Base-by-base conservation (phyloP, 2,888 invertebrate species). In the Hipparchia sbordonii region DNA sequence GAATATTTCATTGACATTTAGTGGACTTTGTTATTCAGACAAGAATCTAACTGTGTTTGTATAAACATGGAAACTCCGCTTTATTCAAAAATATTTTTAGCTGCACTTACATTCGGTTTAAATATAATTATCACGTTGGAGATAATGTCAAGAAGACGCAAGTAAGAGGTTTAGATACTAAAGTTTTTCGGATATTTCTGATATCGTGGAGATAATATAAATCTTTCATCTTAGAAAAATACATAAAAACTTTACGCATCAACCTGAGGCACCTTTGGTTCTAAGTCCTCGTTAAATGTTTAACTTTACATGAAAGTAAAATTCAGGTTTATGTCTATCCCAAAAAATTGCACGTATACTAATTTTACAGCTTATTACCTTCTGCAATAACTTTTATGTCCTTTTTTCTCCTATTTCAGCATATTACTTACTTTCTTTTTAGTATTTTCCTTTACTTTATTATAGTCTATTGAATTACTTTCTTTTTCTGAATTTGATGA, bases 261-360 rank as follows among this genome's bases (percentile, higher is more conserved):
- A 39, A 59, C 59, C 23, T 23, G 23, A 23, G 23, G 23, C 23
- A 23, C 23, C 33, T 33, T 59, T 39, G 39, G 8, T 45, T 62
- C 13, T 46, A 46, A 33, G 7, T 9, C 59, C 23, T 46, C 62
- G 23, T 62, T 46, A 62, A 62, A n/a, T 62, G 45, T 62, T 62
- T 46, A 13, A 62, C 62, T 62, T 45, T 13, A 45, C 46, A 46
- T 46, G 46, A 62, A 62, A 62, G 62, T 62, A 39, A 39, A 1
- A n/a, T 62, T 62, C 46, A 62, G 46, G 46, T 46, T 62, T 46
- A 62, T 62, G 46, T 6, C 46, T 13, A n/a, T 62, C 62, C 62
- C 62, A 13, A 62, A 62, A 62, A 46, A 46, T 46, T 46, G 62
- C 23, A 33, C 59, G 23, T 62, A 54, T 10, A n/a, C 12, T 54